Base-by-base conservation (phyloP, 2,888 invertebrate genomes). In the Invenusta paracnida region DNA sequence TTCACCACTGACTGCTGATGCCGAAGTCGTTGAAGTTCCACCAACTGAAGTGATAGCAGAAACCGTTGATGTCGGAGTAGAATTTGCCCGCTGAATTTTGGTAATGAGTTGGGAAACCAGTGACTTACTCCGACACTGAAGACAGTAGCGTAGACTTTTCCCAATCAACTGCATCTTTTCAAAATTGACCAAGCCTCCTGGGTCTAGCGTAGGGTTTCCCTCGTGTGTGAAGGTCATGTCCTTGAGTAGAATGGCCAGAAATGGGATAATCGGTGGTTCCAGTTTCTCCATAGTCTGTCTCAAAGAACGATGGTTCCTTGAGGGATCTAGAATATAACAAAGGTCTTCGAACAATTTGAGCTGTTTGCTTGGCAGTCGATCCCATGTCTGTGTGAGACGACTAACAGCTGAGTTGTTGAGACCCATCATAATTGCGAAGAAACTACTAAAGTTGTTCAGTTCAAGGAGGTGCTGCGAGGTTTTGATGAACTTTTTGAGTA, bases 151-250 rank as follows among this genome's bases (percentile, higher is more conserved):
- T 93, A 95, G 93, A 0, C 95, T 95, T 91, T 95, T 95, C 27
- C 95, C 95, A 89, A 95, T 93, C 95, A 95, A 95, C 90, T 95
- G 95, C 95, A 95, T 95, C 92, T 95, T 95, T 91, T 95, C 95
- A 91, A 95, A 95, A 91, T 95, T 95, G 81, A 95, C 94, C 87
- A 95, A 92, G 0, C 94, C 94, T n/a, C n/a, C n/a, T 89, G 94
- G 94, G 88, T 94, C 93, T 89, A 94, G 94, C 0, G 95, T 95
- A 91, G 95, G 95, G 91, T 95, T 95, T 85, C 95, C 95, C 91
- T 95, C 95, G 90, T 95, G 95, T 25, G 95, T 94, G 90, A 95
- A 95, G 81, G 95, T 95, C 92, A 94, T 93, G 89, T 94, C 94
- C 93, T 95, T 95, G 88, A 95, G 93, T 83, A 95, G 92, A 29